These are phyloP conservation scores for Macroteleia sp. DNA, from an alignment of 2,888 invertebrate species.

Conservation along the genomic window DNA sequence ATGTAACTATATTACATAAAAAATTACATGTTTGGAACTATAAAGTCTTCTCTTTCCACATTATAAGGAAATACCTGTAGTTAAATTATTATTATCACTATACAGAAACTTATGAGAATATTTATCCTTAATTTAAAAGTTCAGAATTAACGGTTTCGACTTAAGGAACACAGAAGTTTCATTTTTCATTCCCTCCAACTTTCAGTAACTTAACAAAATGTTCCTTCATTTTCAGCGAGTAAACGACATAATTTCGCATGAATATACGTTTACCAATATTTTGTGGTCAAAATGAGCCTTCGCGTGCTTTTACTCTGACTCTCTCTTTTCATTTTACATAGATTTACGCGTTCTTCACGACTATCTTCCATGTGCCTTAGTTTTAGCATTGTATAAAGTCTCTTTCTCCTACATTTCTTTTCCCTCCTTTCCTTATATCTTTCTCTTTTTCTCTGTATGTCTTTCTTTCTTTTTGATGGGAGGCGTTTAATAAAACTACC, in stretches of 20 bases:
- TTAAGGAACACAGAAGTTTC: no score
- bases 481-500: constrained; percentile 82
- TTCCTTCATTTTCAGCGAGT: not conserved
- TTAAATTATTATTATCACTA: no score
- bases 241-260: constrained; percentile 53
- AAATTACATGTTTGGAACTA: no score
- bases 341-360: constrained; percentile 50
- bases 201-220: constrained; percentile 10
- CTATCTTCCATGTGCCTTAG: constrained; percentile 47
- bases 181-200: not conserved
- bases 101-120: no score
- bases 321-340: constrained; percentile 17
- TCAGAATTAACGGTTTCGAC: no score
- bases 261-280: constrained; percentile 52
- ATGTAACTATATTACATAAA: no score
- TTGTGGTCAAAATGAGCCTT: constrained; percentile 45
- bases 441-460: constrained; percentile 66
- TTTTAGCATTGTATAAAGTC: constrained; percentile 54
- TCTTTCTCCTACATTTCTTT: constrained; percentile 70
- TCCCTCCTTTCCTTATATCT: not conserved
- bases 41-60: no score
- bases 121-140: no score
- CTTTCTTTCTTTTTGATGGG: constrained; percentile 78
- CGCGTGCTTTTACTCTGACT: not conserved
- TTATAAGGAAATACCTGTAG: no score